Conservation (phyloP, 2,113 vertebrate genomes). For the Hippolais icterina region DNA sequence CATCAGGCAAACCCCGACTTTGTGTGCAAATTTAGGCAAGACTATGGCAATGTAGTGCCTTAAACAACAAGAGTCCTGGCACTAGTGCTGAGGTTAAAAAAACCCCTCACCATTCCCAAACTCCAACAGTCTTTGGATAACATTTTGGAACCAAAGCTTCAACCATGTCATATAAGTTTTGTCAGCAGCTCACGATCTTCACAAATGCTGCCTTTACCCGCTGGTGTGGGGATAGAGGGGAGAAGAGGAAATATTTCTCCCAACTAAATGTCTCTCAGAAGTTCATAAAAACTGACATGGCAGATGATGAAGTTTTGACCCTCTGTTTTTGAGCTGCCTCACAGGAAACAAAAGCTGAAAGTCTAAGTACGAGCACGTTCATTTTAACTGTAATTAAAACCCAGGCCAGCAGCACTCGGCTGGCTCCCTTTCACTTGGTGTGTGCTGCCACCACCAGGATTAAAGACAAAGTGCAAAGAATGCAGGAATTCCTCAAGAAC, state of each 20-base stretch:
- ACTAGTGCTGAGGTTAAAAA: background rate
- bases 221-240: background rate
- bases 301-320: background rate
- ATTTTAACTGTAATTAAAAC: background rate
- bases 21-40: background rate
- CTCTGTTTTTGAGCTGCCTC: background rate
- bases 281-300: background rate
- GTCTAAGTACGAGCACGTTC: background rate
- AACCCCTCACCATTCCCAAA: background rate
- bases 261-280: background rate
- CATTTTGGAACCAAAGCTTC: background rate
- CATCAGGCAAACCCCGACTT: background rate
- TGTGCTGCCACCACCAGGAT: slow-evolving; percentile 67
- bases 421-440: background rate
- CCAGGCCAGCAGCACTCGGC: background rate
- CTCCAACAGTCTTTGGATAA: background rate
- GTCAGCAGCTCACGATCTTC: background rate
- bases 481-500: background rate
- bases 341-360: background rate
- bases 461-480: background rate
- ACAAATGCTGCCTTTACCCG: background rate
- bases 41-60: background rate
- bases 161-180: background rate
- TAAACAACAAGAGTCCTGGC: background rate
- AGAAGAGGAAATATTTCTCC: background rate